Percentiles rank a stretch among this genome's conserved stretches.
These are phyloP conservation scores for Apis cerana DNA, from an alignment of 1,140 invertebrate genomes.

Conservation along the genomic window DNA sequence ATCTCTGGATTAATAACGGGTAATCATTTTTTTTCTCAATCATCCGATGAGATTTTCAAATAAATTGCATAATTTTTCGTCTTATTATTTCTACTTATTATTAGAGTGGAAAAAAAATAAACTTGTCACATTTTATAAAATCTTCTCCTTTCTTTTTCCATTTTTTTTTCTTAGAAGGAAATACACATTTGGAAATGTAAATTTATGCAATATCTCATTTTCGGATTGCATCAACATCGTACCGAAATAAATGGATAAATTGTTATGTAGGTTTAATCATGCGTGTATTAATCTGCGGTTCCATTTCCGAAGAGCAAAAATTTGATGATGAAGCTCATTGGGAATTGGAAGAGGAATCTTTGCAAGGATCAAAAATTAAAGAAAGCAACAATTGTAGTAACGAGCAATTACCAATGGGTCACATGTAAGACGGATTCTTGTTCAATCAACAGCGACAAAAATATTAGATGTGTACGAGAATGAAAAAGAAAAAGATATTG, in stretches of 20 bases:
- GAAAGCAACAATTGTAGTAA: conserved; percentile 55
- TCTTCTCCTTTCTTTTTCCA: neutral
- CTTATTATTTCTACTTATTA: neutral
- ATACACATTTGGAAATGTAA: neutral
- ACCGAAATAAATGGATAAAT: neutral
- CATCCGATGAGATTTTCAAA: neutral
- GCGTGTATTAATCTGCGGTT: conserved; percentile 74
- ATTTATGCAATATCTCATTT: neutral
- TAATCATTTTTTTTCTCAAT: conserved; percentile 73
- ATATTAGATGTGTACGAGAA: neutral
- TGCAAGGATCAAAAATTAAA: conserved; percentile 64
- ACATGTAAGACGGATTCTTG: conserved; percentile 62
- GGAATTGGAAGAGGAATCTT: conserved; percentile 77
- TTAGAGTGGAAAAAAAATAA: neutral
- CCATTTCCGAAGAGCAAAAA: conserved; percentile 76
- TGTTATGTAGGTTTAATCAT: conserved; percentile 75
- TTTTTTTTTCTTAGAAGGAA: neutral
- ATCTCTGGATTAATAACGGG: conserved; percentile 91
- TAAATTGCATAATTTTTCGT: neutral
- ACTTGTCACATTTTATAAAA: neutral
- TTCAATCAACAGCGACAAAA: neutral
- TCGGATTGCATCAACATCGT: too few relatives aligned
- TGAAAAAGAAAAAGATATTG: neutral
- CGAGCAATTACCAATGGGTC: conserved; percentile 73
- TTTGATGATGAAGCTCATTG: conserved; percentile 80